phyloP scores from a whole-genome alignment of 2,113 vertebrate genomes.

The Siniperca chuatsi region DNA sequence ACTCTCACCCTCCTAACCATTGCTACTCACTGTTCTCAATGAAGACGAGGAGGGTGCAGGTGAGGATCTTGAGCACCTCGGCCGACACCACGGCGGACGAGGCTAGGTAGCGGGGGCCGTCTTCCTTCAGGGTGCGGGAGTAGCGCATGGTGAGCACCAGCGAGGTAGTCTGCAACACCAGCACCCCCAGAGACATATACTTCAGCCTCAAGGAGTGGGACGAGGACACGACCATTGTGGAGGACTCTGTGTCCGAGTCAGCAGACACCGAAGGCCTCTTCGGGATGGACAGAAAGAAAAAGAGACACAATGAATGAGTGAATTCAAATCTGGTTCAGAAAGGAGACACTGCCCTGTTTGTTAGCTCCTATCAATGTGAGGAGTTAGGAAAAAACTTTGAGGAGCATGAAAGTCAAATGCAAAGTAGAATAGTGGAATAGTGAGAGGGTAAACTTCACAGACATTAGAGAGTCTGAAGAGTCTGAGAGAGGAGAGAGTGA shows the following conservation, averaged over 20 bases:
- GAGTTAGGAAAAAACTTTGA: not conserved
- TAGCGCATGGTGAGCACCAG: conserved; percentile 98
- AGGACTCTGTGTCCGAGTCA: not conserved
- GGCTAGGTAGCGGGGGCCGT: conserved; percentile 93
- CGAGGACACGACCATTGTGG: conserved; percentile 16
- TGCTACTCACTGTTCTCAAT: conserved; percentile 90
- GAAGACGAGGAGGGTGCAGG: conserved; percentile 91
- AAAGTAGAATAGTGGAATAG: not conserved
- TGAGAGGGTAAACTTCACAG: not conserved
- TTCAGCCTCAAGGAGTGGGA: conserved; percentile 85
- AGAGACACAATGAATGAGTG: not conserved
- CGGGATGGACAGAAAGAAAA: not conserved
- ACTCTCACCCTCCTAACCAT: not conserved
- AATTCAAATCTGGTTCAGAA: not conserved
- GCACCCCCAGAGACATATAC: conserved; percentile 93
- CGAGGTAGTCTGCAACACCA: conserved; percentile 97
- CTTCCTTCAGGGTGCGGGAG: conserved; percentile 93
- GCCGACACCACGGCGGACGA: conserved; percentile 96
- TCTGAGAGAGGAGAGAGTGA: not conserved
- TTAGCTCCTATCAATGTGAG: too few species aligned
- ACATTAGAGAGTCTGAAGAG: not conserved
- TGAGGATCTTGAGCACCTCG: conserved; percentile 93
- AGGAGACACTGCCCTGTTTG: not conserved
- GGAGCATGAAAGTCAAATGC: not conserved
- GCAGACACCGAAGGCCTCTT: not conserved